Evolutionary conservation across 2,888 invertebrate genomes (phyloP).

Genomic region (Torymus aiolomorphi): DNA sequence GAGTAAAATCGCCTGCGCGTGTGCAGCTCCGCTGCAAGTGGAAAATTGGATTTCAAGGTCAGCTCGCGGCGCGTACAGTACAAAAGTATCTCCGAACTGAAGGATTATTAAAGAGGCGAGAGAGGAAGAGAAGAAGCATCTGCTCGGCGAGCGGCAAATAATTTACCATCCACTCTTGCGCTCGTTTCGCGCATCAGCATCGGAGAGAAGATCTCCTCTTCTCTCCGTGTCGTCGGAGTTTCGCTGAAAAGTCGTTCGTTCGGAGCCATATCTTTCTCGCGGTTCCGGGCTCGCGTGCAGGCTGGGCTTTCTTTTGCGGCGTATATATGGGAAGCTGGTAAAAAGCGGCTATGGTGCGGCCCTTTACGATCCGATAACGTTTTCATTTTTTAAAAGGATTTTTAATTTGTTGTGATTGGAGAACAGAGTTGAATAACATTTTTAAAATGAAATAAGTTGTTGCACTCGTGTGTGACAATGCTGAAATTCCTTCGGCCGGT

Average conservation of each 20-base stretch:
- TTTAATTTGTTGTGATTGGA: too few relatives aligned
- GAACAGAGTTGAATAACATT: not conserved
- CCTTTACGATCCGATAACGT: too few relatives aligned
- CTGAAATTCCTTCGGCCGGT: too few relatives aligned
- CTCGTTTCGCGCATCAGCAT: constrained; percentile 30
- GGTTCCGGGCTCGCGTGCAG: not conserved
- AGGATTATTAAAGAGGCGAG: constrained; percentile 27
- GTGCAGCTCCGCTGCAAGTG: constrained; percentile 17
- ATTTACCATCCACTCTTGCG: constrained; percentile 39
- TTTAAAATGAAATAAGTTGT: too few relatives aligned
- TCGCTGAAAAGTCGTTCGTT: constrained; percentile 44
- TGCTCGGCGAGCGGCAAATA: constrained; percentile 43
- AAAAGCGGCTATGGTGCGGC: too few relatives aligned
- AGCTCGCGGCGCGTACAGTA: constrained; percentile 19
- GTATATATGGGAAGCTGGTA: too few relatives aligned
- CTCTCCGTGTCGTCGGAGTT: constrained; percentile 5
- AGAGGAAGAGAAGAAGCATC: constrained; percentile 38
- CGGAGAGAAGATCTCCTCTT: not conserved
- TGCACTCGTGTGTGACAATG: too few relatives aligned
- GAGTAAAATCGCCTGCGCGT: constrained; percentile 45
- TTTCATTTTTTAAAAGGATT: not conserved
- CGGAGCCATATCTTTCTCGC: not conserved
- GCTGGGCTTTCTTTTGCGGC: not conserved
- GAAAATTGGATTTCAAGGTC: constrained; percentile 57
- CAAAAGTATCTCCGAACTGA: constrained; percentile 19